These are phyloP conservation scores for Chiroxiphia lanceolata DNA, from an alignment of 2,797 vertebrate genomes.

Conservation along the genomic window DNA sequence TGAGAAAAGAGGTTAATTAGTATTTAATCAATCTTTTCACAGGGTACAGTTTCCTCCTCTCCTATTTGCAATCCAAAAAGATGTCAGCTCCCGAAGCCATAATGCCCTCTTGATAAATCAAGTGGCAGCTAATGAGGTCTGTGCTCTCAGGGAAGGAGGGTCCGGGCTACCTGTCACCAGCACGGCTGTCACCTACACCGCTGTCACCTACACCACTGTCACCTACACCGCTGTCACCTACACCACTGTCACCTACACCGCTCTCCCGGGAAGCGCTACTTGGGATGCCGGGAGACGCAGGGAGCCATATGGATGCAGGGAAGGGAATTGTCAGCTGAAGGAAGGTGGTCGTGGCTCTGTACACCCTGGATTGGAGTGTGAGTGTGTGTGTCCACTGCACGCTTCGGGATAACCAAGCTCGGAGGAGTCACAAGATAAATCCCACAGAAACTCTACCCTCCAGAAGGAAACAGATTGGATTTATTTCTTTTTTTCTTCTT, in stretches of 20 bases:
- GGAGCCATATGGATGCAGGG: constrained; percentile 74
- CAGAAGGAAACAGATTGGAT: constrained; percentile 84
- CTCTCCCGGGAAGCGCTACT: constrained; percentile 44
- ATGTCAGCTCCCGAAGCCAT: constrained; percentile 61
- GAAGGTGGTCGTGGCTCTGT: constrained; percentile 70
- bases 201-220: not conserved
- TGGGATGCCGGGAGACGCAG: constrained; percentile 68
- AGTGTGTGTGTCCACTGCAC: not conserved
- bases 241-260: constrained; percentile 76
- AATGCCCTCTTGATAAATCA: constrained; percentile 76
- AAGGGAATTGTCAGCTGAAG: constrained; percentile 83
- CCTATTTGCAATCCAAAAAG: constrained; percentile 64
- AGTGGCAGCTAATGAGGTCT: constrained; percentile 82
- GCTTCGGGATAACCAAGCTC: not conserved
- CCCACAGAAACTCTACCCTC: constrained; percentile 83
- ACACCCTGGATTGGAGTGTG: not conserved
- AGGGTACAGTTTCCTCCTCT: constrained; percentile 64
- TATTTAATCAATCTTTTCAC: constrained; percentile 72
- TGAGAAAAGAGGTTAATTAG: constrained; percentile 70
- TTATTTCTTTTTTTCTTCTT: not conserved
- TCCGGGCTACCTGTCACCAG: constrained; percentile 79
- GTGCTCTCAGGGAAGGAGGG: constrained; percentile 44
- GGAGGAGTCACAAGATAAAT: constrained; percentile 72
- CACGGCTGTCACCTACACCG: constrained; percentile 76
- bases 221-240: constrained; percentile 72